Percentiles rank a stretch among this genome's conserved stretches.
phyloP scores from a whole-genome alignment of 1,140 invertebrate genomes.

The Littorina saxatilis region DNA sequence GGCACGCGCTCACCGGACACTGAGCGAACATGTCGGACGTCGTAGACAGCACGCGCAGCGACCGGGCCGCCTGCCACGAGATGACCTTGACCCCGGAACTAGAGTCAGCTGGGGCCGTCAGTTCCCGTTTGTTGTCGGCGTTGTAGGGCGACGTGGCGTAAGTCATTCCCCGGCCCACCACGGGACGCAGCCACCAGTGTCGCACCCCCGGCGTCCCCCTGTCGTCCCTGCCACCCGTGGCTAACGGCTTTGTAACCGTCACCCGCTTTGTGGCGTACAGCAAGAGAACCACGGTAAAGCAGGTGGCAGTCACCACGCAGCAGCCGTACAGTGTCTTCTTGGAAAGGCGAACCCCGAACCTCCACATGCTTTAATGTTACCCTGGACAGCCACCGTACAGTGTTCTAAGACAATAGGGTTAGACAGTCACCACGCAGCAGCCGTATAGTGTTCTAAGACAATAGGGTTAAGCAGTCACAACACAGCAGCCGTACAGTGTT shows the following conservation, averaged over 20 bases:
- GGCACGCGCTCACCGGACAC: neutral
- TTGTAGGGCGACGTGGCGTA: neutral
- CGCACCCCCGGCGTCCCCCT: neutral
- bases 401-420: too few relatives aligned
- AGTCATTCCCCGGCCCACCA: neutral
- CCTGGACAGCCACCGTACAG: too few relatives aligned
- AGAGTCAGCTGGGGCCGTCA: neutral
- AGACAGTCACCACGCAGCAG: too few relatives aligned
- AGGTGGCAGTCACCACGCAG: too few relatives aligned
- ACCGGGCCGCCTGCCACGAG: neutral
- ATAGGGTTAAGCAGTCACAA: too few relatives aligned
- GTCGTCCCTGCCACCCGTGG: too few relatives aligned
- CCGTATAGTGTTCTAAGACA: too few relatives aligned
- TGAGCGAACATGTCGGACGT: conserved; percentile 1
- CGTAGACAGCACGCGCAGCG: neutral
- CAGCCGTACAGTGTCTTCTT: too few relatives aligned
- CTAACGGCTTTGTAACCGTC: neutral
- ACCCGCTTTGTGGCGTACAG: neutral
- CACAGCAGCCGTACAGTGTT: too few relatives aligned
- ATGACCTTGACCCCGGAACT: neutral
- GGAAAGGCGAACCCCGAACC: too few relatives aligned
- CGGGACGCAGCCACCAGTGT: neutral
- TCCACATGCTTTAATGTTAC: too few relatives aligned
- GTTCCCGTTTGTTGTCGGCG: neutral
- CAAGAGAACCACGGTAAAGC: neutral